Base-by-base conservation (phyloP, 2,888 invertebrate species). In the Rosalia funebris region DNA sequence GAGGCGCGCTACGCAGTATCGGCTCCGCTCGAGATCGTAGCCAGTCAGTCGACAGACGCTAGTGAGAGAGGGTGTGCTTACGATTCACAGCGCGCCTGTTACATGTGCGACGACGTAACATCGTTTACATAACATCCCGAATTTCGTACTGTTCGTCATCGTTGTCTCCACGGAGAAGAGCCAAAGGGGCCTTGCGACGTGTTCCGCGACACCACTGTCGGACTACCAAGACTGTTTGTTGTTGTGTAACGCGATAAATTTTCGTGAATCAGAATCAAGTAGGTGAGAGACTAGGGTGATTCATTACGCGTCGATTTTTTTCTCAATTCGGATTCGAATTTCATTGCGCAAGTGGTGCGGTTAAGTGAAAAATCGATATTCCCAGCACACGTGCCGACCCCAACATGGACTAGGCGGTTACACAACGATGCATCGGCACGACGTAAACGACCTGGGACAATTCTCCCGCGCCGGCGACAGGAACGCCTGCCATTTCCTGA, bases 401-500 rank as follows among this genome's bases (percentile, higher is more conserved):
- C 11, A 57, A 54, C 50, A 63, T 63, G 63, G 53, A 60, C 59
- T 63, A 63, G 45, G 41, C 19, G 52, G 44, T 55, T 57, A 61
- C 48, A 57, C 55, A 42, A 52, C 50, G 31, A 70, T 70, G 68
- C 65, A 64, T 47, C 64, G 61, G 31, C 61, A 64, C 60, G 62
- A 59, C 19, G 52, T 56, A 42, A 61, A 44, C 52, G 62, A 55
- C 54, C 55, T 45, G 17, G 59, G 55, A 34, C 55, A 56, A 54
- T 44, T 20, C 14, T 46, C 53, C 25, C 36, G 37, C 14, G 31
- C 25, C 19, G n/a, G 65, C 50, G n/a, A n/a, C n/a, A n/a, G n/a
- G n/a, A n/a, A n/a, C n/a, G n/a, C n/a, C n/a, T 67, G 66, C 52
- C 70, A 73, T 53, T 68, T 76, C 34, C 63, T 75, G 39, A 68